These are phyloP conservation scores for Girardia tigrina DNA, from an alignment of 2,888 invertebrate genomes.

Conservation along the genomic window DNA sequence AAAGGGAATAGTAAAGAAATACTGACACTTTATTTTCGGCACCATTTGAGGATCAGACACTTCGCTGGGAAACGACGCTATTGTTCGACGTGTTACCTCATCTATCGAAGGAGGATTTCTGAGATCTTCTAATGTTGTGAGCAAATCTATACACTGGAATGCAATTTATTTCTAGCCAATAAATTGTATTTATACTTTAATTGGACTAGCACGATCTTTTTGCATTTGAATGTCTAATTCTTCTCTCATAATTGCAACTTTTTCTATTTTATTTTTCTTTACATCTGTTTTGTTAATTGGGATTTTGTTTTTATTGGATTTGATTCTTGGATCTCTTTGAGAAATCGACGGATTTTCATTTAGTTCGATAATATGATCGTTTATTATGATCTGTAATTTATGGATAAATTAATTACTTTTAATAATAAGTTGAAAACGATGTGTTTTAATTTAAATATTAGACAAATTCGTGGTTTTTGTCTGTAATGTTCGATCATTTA, in stretches of 20 bases:
- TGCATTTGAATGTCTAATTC: constrained; percentile 27
- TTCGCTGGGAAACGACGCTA: not conserved
- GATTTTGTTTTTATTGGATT: not conserved
- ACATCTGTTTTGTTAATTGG: not conserved
- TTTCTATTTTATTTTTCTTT: not conserved
- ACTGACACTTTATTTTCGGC: constrained; percentile 12
- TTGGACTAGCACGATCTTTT: constrained; percentile 25
- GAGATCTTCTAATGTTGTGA: not conserved
- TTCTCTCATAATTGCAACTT: constrained; percentile 15
- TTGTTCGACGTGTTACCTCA: not conserved
- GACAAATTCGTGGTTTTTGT: no score
- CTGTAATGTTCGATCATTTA: no score
- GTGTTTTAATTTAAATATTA: no score
- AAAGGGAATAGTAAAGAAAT: not conserved
- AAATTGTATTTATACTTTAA: not conserved
- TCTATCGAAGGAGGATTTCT: not conserved
- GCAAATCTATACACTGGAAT: constrained; percentile 5
- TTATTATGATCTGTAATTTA: not conserved
- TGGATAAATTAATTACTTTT: no score
- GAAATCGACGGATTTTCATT: not conserved
- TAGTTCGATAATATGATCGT: not conserved
- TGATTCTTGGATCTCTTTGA: not conserved
- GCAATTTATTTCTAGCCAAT: not conserved
- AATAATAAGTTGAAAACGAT: no score
- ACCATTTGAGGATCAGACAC: not conserved